Evolutionary conservation across 2,888 invertebrate species (phyloP).

Genomic region (Zele albiditarsus): DNA sequence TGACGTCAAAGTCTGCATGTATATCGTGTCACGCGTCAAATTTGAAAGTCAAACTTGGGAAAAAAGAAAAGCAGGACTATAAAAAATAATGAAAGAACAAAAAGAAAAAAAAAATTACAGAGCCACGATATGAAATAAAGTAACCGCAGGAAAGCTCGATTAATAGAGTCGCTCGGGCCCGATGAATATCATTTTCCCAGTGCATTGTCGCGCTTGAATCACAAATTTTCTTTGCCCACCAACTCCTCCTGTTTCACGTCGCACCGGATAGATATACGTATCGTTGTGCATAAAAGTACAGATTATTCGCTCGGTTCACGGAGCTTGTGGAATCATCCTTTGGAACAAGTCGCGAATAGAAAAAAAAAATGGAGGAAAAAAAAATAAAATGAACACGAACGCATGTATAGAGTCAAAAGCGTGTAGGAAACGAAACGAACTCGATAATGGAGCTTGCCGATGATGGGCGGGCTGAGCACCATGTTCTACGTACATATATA

Average conservation of each 20-base stretch:
- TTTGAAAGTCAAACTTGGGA: conserved; percentile 8
- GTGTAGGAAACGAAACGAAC: conserved; percentile 23
- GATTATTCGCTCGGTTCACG: conserved; percentile 18
- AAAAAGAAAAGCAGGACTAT: neutral
- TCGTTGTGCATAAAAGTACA: neutral
- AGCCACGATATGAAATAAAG: neutral
- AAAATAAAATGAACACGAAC: neutral
- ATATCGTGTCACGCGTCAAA: conserved; percentile 11
- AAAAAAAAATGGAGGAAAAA: neutral
- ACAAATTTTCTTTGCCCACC: neutral
- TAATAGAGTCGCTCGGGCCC: conserved; percentile 23
- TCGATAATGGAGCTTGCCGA: conserved; percentile 35
- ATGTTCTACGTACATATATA: neutral
- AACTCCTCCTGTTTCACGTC: neutral
- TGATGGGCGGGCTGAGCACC: neutral
- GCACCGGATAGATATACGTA: neutral
- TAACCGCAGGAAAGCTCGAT: conserved; percentile 23
- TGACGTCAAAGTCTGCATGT: neutral
- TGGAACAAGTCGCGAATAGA: conserved; percentile 26
- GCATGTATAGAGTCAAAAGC: conserved; percentile 6
- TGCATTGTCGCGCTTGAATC: conserved; percentile 23
- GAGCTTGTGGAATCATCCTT: conserved; percentile 18
- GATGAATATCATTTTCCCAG: conserved; percentile 37
- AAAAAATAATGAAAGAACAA: neutral
- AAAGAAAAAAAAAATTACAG: neutral